Evolutionary conservation across 1,140 invertebrate species (phyloP).

Genomic region (Cydia strobilella): DNA sequence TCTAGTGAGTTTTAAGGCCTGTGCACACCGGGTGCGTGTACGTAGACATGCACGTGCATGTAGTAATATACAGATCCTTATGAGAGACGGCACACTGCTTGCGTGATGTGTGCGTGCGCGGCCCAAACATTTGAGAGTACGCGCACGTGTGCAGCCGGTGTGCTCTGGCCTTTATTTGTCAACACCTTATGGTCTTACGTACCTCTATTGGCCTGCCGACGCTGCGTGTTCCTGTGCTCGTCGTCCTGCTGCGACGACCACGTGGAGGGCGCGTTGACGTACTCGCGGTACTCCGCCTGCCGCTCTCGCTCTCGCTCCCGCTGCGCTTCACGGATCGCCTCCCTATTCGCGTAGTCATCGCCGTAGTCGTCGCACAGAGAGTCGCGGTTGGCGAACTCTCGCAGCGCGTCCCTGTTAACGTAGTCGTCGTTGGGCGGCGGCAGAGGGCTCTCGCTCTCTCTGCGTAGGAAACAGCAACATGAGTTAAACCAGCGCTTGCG

Average conservation of each 20-base stretch:
- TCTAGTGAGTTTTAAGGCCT: too few species aligned
- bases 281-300: slow-evolving; percentile 69
- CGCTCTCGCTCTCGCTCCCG: slow-evolving; percentile 65
- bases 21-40: too few species aligned
- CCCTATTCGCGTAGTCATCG: slow-evolving; percentile 78
- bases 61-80: too few species aligned
- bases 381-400: slow-evolving; percentile 77
- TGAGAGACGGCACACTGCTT: too few species aligned
- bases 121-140: too few species aligned
- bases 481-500: slow-evolving; percentile 69
- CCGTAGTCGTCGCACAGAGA: slow-evolving; percentile 74
- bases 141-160: too few species aligned
- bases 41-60: too few species aligned
- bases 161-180: too few species aligned
- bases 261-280: slow-evolving; percentile 71
- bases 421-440: slow-evolving; percentile 73
- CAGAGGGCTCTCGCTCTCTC: slow-evolving; percentile 76
- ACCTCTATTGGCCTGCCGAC: slow-evolving; percentile 65
- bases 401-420: slow-evolving; percentile 70
- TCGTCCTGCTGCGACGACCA: slow-evolving; percentile 63
- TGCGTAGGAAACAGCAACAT: slow-evolving; percentile 76
- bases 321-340: slow-evolving; percentile 76
- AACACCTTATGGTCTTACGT: too few species aligned
- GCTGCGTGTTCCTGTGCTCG: slow-evolving; percentile 77
- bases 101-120: too few species aligned